Evolutionary conservation across 2,797 vertebrate species (phyloP).

Genomic region (Corythornis leucogaster): DNA sequence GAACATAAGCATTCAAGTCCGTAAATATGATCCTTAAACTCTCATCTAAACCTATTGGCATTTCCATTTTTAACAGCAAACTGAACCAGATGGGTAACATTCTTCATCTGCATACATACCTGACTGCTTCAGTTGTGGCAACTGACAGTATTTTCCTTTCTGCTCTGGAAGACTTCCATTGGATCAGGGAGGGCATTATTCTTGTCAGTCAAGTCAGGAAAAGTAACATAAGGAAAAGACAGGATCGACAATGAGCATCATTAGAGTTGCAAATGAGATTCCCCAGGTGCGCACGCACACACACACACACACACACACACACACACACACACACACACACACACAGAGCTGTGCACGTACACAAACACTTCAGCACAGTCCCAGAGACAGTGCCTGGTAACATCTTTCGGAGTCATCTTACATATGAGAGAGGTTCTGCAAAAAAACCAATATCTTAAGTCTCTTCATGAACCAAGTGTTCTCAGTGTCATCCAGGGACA

Average conservation of each 20-base stretch:
- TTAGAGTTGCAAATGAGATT: background rate
- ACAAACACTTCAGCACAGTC: background rate
- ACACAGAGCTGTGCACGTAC: background rate
- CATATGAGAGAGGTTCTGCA: background rate
- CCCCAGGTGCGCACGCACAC: no score
- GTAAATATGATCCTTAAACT: background rate
- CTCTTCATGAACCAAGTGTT: background rate
- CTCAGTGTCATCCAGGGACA: no score
- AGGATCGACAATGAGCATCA: background rate
- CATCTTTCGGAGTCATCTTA: background rate
- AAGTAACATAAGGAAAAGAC: background rate
- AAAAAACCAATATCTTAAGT: background rate
- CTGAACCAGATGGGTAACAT: background rate
- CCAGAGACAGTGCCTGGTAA: background rate
- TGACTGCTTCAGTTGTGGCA: background rate
- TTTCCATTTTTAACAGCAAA: background rate
- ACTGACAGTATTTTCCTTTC: background rate
- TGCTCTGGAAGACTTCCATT: background rate
- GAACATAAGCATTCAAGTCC: background rate
- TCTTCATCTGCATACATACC: background rate
- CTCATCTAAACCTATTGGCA: background rate
- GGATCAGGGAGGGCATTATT: background rate
- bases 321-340: no score
- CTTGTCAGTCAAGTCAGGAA: background rate
- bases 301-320: no score